These are phyloP conservation scores for Macrostomum lignano DNA, from an alignment of 1,140 invertebrate species.

Conservation along the genomic window DNA sequence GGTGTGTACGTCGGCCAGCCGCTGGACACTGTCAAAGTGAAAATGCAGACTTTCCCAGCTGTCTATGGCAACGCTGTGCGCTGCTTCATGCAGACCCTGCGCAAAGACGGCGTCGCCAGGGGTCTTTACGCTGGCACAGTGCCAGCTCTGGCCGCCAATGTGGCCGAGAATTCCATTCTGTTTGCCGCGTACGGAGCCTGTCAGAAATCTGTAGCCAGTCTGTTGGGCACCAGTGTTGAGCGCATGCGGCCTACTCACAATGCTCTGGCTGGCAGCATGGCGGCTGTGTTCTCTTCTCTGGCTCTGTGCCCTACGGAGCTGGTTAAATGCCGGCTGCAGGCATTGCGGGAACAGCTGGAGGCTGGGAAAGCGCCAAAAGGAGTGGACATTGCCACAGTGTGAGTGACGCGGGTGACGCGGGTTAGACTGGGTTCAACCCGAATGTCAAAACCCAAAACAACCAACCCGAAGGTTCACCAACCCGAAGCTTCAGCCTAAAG, in stretches of 20 bases:
- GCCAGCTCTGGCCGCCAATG: slow-evolving; percentile 73
- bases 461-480: too few relatives aligned
- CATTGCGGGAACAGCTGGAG: slow-evolving; percentile 49
- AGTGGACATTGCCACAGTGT: slow-evolving; percentile 2
- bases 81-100: slow-evolving; percentile 41
- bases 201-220: slow-evolving; percentile 2
- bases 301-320: slow-evolving; percentile 85
- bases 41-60: slow-evolving; percentile 83
- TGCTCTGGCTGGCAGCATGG: slow-evolving; percentile 67
- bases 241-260: slow-evolving; percentile 38
- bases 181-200: slow-evolving; percentile 41
- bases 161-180: slow-evolving; percentile 83
- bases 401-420: not conserved
- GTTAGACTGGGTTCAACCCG: too few relatives aligned
- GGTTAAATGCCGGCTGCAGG: slow-evolving; percentile 84
- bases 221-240: slow-evolving; percentile 10
- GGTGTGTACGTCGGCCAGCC: slow-evolving; percentile 89
- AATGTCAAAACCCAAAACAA: too few relatives aligned
- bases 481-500: too few relatives aligned
- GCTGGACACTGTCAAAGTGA: slow-evolving; percentile 56
- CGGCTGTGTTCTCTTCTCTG: slow-evolving; percentile 82
- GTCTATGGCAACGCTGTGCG: slow-evolving; percentile 52
- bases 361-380: slow-evolving; percentile 14
- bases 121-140: slow-evolving; percentile 62
- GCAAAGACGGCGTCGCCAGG: slow-evolving; percentile 32